Conservation (phyloP, 2,797 vertebrate genomes). For the Lacerta bilineata region DNA sequence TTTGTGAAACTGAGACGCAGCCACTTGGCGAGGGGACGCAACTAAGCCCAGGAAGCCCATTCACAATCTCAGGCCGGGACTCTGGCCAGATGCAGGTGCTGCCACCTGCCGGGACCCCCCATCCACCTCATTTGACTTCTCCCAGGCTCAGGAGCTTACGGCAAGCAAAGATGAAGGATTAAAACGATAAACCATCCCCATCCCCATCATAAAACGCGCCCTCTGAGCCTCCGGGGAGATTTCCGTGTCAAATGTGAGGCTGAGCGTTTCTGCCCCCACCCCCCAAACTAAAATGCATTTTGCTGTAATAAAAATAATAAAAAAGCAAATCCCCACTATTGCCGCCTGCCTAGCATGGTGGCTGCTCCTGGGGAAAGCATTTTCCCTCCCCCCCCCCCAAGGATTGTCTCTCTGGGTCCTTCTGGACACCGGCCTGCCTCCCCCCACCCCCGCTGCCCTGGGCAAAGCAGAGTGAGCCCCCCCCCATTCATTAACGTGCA, state of each 20-base stretch:
- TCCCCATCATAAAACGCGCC: background rate
- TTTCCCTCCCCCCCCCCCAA: background rate
- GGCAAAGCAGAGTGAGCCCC: background rate
- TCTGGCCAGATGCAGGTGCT: background rate
- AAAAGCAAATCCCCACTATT: background rate
- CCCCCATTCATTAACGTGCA: background rate
- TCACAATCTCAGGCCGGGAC: background rate
- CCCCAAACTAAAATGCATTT: background rate
- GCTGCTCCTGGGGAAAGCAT: background rate
- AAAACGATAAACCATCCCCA: slow-evolving; percentile 11
- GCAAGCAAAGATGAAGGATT: slow-evolving; percentile 29
- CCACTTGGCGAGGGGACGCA: accelerated
- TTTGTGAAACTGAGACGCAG: accelerated
- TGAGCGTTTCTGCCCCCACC: background rate
- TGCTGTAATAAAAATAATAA: background rate
- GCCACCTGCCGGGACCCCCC: accelerated
- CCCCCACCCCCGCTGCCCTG: too few relatives aligned
- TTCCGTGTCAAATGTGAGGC: background rate
- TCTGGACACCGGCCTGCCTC: background rate
- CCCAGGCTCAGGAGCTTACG: slow-evolving; percentile 13
- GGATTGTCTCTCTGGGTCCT: background rate
- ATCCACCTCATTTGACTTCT: slow-evolving; percentile 1
- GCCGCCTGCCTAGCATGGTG: background rate
- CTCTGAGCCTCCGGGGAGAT: background rate
- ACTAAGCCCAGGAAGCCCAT: background rate